Evolutionary conservation across 2,113 vertebrate genomes (phyloP).

Genomic region (Pleuronectes platessa): DNA sequence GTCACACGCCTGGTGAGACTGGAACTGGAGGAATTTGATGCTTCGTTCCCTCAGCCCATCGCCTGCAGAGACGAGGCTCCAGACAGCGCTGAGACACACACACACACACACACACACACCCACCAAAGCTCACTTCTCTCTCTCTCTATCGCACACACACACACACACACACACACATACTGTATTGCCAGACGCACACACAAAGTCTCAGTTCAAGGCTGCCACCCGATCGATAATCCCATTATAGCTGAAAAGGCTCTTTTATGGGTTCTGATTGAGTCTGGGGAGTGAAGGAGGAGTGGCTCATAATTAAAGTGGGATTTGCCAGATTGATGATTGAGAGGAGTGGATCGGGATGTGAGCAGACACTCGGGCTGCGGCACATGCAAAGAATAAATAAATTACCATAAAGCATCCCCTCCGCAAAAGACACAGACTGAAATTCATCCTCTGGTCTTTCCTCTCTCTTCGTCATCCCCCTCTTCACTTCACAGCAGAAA

Average conservation of each 20-base stretch:
- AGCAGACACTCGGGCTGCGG: constrained; percentile 37
- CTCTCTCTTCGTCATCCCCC: not conserved
- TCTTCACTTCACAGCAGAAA: no score
- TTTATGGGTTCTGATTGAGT: constrained; percentile 69
- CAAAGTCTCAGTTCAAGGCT: constrained; percentile 60
- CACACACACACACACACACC: constrained; percentile 14
- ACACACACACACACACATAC: constrained; percentile 3
- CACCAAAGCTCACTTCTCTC: no score
- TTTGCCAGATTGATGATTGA: constrained; percentile 68
- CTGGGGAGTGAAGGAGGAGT: constrained; percentile 18
- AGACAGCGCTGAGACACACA: constrained; percentile 1
- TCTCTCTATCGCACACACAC: not conserved
- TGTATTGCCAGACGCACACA: constrained; percentile 25
- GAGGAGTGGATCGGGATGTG: constrained; percentile 43
- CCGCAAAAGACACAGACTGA: not conserved
- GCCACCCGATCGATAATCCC: constrained; percentile 68
- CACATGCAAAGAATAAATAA: constrained; percentile 5
- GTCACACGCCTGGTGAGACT: constrained; percentile 56
- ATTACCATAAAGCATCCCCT: not conserved
- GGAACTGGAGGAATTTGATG: constrained; percentile 66
- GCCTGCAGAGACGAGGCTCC: not conserved
- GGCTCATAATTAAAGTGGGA: constrained; percentile 69
- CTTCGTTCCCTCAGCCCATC: constrained; percentile 37
- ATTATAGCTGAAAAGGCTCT: constrained; percentile 67
- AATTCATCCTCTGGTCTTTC: not conserved